A percentile compares a stretch with the other conserved stretches of the same genome.
Evolutionary conservation across 2,113 vertebrate genomes (phyloP).

Genomic region (Mesocricetus auratus): DNA sequence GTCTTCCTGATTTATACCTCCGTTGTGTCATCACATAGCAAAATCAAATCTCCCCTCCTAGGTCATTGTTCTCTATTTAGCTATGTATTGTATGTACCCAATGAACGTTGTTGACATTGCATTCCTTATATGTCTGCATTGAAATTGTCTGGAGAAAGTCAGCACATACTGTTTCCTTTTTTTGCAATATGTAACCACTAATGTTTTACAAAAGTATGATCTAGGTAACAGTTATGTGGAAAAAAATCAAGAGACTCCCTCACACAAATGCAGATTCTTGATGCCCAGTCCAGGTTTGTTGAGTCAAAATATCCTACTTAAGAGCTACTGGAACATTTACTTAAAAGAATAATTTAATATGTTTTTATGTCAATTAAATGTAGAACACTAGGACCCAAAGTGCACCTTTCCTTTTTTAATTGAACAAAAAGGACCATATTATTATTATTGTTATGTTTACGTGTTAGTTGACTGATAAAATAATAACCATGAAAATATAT

Average conservation of each 20-base stretch:
- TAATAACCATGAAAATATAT: not conserved
- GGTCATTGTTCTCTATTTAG: conserved; percentile 35
- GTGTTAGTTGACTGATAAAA: not conserved
- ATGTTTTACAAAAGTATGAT: conserved; percentile 23
- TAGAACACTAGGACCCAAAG: not conserved
- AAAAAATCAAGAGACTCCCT: not conserved
- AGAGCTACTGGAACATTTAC: not conserved
- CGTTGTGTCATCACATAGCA: not conserved
- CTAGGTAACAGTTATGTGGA: not conserved
- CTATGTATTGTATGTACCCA: not conserved
- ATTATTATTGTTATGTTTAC: not conserved
- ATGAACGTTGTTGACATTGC: conserved; percentile 1
- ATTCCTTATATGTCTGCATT: not conserved
- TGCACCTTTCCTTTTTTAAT: not conserved
- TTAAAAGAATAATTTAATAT: not conserved
- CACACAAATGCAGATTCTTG: not conserved
- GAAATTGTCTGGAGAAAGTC: conserved; percentile 42
- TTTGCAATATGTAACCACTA: not conserved
- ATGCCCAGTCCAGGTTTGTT: not conserved
- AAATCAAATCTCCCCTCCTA: not conserved
- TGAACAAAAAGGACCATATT: not conserved
- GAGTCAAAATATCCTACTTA: not conserved
- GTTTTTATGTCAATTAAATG: not conserved
- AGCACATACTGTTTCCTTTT: not conserved
- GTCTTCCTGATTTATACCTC: conserved; percentile 28